Evolutionary conservation across 2,888 invertebrate genomes (phyloP), one percentile per base, ranked within the genome.

Genomic region (Chamaedrilus cognettii): DNA sequence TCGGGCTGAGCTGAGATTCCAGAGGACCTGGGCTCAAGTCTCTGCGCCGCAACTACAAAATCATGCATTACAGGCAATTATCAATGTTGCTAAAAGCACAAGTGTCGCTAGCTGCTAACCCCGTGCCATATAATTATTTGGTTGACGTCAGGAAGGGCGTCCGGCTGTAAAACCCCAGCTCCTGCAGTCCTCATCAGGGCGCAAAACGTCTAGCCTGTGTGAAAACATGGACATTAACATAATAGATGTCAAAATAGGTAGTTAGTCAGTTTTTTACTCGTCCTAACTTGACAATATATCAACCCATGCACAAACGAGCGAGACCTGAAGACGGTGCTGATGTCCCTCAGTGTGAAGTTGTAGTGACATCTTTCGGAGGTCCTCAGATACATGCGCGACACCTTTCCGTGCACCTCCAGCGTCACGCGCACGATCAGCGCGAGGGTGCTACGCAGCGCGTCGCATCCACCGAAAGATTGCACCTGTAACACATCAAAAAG

Each of bases 351-450:
- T 1, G 79, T 82, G 73, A 83, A 83, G 60, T 82, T 74, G 66
- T 83, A 83, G 72, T 83, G 83, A 64, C 80, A 79, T 42, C 83
- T 70, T 68, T 79, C 76, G 26, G 82, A 74, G 3, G 81, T 83
- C 3, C 78, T 77, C 30, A 83, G 74, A 72, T 80, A 83, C 80
- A 83, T 82, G 49, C 70, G 65, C 7, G 79, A 65, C 62, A 83
- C 74, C 30, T 80, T 73, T 52, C 80, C 79, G 71, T 82, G 81
- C 57, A 83, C 73, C 60, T 82, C 81, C 49, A 80, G 75, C 1
- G 79, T 81, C 49, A 81, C 82, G 59, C 75, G 74, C 5, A 82
- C 80, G 2, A 83, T 67, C 59, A 77, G 76, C 15, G 72, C 64
- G 60, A 82, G 64, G 11, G 79, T 65, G 5, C 65, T 66, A 59